Evolutionary conservation across 2,797 vertebrate species (phyloP).

Genomic region (Takifugu rubripes): DNA sequence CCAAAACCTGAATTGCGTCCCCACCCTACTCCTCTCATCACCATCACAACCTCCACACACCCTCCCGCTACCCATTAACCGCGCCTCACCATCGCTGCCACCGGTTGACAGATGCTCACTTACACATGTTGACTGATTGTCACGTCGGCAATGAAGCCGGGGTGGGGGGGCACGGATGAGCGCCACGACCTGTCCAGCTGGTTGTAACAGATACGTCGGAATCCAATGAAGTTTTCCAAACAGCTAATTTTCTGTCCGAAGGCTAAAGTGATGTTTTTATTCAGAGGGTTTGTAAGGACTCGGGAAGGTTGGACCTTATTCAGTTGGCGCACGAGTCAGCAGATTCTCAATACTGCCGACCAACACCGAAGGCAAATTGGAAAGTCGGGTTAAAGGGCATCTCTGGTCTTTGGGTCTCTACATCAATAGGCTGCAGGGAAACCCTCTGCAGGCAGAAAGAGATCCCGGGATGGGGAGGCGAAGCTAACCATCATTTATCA

Average conservation of each 20-base stretch:
- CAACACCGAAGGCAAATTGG: conserved; percentile 27
- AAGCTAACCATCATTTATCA: conserved; percentile 59
- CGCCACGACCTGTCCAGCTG: conserved; percentile 11
- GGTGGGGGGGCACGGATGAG: conserved; percentile 40
- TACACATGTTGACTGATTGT: conserved; percentile 63
- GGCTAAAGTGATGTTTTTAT: background rate
- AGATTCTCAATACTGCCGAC: conserved; percentile 8
- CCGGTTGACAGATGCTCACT: conserved; percentile 53
- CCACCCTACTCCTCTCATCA: background rate
- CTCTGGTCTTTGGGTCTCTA: conserved; percentile 27
- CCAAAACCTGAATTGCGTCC: conserved; percentile 25
- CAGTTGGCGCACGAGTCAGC: conserved; percentile 5
- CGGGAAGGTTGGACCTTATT: conserved; percentile 16
- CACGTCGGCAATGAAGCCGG: conserved; percentile 46
- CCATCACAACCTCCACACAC: too few species aligned
- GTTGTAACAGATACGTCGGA: conserved; percentile 20
- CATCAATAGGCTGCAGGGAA: conserved; percentile 46
- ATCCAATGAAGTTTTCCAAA: conserved; percentile 20
- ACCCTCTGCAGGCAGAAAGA: conserved; percentile 39
- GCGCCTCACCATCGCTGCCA: conserved; percentile 59
- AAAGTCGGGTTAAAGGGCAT: conserved; percentile 39
- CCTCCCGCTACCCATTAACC: conserved; percentile 4
- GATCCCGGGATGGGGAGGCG: conserved; percentile 26
- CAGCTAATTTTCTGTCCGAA: conserved; percentile 12
- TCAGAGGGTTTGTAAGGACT: conserved; percentile 15